Percentiles rank a stretch among this genome's conserved stretches.
Evolutionary conservation across 1,140 invertebrate genomes (phyloP).

Genomic region (Doryteuthis pealeii): DNA sequence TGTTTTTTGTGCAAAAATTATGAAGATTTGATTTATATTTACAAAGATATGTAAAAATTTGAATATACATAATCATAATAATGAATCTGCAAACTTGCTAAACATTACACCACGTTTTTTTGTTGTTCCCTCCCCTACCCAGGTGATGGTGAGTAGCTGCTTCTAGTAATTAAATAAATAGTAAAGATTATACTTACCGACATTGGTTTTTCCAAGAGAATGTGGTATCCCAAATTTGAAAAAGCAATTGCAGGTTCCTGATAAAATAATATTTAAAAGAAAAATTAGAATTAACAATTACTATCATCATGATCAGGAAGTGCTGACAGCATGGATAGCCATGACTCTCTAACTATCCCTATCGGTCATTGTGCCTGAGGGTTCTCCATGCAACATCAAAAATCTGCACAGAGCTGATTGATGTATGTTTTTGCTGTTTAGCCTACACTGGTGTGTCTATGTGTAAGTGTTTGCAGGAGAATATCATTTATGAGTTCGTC

Average conservation of each 20-base stretch:
- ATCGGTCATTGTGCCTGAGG: background rate
- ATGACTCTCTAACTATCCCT: background rate
- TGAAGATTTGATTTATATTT: too few species aligned
- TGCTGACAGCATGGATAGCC: background rate
- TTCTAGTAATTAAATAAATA: too few species aligned
- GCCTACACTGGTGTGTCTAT: too few species aligned
- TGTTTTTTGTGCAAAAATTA: too few species aligned
- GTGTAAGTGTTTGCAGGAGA: too few species aligned
- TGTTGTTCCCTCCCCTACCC: too few species aligned
- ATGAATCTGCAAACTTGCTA: too few species aligned
- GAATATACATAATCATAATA: background rate
- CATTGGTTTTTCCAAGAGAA: slow-evolving; percentile 65
- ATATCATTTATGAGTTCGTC: too few species aligned
- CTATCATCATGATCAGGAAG: background rate
- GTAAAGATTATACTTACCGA: slow-evolving; percentile 47
- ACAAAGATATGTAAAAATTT: background rate
- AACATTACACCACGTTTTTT: too few species aligned
- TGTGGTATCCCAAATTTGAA: slow-evolving; percentile 59
- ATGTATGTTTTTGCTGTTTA: too few species aligned
- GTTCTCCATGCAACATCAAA: background rate
- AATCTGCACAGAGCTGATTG: too few species aligned
- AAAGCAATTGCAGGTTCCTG: slow-evolving; percentile 61
- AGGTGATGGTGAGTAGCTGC: too few species aligned
- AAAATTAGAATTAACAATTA: background rate
- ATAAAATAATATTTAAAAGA: slow-evolving; percentile 18